Evolutionary conservation across 2,888 invertebrate species (phyloP), one percentile per base, ranked within the genome.

Genomic region (Eupithecia centaureata): DNA sequence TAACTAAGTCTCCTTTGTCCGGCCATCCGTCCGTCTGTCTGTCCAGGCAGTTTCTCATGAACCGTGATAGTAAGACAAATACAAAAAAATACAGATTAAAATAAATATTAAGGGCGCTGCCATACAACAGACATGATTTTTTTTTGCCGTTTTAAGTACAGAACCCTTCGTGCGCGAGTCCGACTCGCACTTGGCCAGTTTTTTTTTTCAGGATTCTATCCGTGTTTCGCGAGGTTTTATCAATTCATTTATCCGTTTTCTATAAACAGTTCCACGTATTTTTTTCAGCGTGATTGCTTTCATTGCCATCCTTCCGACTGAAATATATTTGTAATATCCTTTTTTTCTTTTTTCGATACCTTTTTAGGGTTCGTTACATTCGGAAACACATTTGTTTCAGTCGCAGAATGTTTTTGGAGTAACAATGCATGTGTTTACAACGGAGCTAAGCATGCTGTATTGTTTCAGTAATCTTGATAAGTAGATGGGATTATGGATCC

Each of bases 401-500:
- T 57, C 28, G 12, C 32, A 12, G 30, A 33, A 61, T 51, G 47
- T 32, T 56, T 22, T 54, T 60, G 8, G 30, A 25, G 51, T 33
- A 58, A 33, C 30, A 58, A 61, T 61, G 18, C 42, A 10, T 12
- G 35, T 27, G 27, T 52, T 70, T 28, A 54, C 28, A 54, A 59
- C 32, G 35, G 30, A 63, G 51, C 33, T 66, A 12, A 63, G 22
- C 52, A 60, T 51, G 51, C 66, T 73, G 52, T 70, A 63, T 68
- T 70, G 80, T 81, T 80, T 79, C 81, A 80, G 84, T 88, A 88
- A 90, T 88, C 90, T 87, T 84, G 88, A 90, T 90, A 89, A 89
- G 84, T 77, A 80, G 81, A 82, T 83, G 72, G 81, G 83, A 84
- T 82, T 81, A 77, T 77, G 78, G 82, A 81, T 87, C 84, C 85